Evolutionary conservation across 2,113 vertebrate genomes (phyloP).

Genomic region (Megaleporinus macrocephalus): DNA sequence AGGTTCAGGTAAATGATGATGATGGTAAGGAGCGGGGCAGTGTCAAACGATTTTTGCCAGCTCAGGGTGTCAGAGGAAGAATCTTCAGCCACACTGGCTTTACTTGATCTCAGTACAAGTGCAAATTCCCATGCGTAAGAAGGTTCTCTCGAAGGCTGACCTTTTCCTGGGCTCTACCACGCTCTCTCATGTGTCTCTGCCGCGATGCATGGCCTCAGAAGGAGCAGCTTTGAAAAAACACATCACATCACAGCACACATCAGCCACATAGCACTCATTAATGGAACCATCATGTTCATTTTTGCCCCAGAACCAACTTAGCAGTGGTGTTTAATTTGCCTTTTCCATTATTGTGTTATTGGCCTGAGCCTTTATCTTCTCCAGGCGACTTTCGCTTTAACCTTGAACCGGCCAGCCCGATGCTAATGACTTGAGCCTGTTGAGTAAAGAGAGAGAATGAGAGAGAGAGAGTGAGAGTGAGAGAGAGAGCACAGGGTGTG

Average conservation of each 20-base stretch:
- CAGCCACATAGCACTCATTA: slow-evolving; percentile 80
- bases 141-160: slow-evolving; percentile 32
- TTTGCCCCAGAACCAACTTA: slow-evolving; percentile 72
- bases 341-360: slow-evolving; percentile 79
- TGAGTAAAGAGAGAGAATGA: slow-evolving; percentile 61
- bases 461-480: slow-evolving; percentile 62
- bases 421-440: slow-evolving; percentile 85
- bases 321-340: slow-evolving; percentile 76
- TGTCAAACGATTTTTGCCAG: slow-evolving; percentile 33
- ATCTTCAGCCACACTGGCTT: slow-evolving; percentile 3
- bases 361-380: slow-evolving; percentile 73
- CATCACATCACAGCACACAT: slow-evolving; percentile 74
- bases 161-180: not conserved
- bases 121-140: slow-evolving; percentile 24
- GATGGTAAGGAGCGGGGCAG: slow-evolving; percentile 9
- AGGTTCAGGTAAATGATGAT: slow-evolving; percentile 9
- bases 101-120: slow-evolving; percentile 33
- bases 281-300: slow-evolving; percentile 73
- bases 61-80: not conserved
- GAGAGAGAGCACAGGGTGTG: slow-evolving; percentile 68
- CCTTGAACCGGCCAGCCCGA: slow-evolving; percentile 79
- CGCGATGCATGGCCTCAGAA: slow-evolving; percentile 50
- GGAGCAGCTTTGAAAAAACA: slow-evolving; percentile 32
- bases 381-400: slow-evolving; percentile 83
- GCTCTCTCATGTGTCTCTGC: slow-evolving; percentile 30